phyloP scores from a whole-genome alignment of 2,888 invertebrate genomes.

The Elaeidobius kamerunicus region DNA sequence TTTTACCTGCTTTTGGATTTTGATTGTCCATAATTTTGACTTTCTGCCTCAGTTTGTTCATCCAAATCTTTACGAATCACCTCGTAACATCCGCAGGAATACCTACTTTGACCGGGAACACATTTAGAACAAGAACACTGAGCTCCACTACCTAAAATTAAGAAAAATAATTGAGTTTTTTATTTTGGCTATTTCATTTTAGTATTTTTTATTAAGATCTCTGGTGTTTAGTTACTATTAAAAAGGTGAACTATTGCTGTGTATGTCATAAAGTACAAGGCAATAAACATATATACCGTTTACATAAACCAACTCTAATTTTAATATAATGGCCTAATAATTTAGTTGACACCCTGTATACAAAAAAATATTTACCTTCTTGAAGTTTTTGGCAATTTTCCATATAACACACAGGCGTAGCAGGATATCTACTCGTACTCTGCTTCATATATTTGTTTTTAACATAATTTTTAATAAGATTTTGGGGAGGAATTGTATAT shows the following conservation, averaged over 20 bases:
- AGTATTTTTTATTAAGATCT: too few relatives aligned
- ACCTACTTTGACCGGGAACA: conserved; percentile 33
- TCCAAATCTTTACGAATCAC: conserved; percentile 35
- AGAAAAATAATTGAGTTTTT: neutral
- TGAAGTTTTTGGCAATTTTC: conserved; percentile 32
- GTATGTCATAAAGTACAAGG: too few relatives aligned
- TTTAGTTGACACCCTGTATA: neutral
- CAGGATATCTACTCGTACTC: conserved; percentile 10
- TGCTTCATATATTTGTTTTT: conserved; percentile 15
- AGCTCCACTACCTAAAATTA: conserved; percentile 14
- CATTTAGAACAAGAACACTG: conserved; percentile 34
- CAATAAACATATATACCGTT: neutral
- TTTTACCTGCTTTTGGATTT: conserved; percentile 15
- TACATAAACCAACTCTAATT: neutral
- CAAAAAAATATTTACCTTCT: conserved; percentile 14
- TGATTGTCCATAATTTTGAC: conserved; percentile 12
- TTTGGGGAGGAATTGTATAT: conserved; percentile 18
- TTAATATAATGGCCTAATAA: neutral
- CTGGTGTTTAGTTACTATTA: neutral
- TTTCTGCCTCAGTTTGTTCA: conserved; percentile 9
- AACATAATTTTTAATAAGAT: conserved; percentile 11
- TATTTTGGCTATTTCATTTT: too few relatives aligned
- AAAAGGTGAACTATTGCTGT: too few relatives aligned
- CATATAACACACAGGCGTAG: conserved; percentile 34
- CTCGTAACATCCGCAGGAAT: conserved; percentile 38